Percentiles rank a stretch among this genome's conserved stretches.
Conservation (phyloP, 1,140 invertebrate species). For the Dreissena rostriformis region DNA sequence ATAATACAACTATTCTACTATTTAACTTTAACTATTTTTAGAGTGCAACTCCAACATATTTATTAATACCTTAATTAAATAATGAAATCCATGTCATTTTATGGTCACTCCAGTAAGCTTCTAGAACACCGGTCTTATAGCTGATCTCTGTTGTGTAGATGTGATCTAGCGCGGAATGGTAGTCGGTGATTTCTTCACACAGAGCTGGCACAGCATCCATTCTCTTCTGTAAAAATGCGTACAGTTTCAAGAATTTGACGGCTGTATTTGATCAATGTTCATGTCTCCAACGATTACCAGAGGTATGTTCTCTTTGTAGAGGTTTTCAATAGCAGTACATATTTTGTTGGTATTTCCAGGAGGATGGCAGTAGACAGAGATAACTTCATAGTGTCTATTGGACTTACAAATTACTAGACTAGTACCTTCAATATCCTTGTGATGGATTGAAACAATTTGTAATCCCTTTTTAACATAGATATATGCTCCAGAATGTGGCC, state of each 20-base stretch:
- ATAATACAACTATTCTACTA: too few species aligned
- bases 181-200: too few species aligned
- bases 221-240: too few species aligned
- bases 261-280: slow-evolving; percentile 27
- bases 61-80: too few species aligned
- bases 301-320: neutral
- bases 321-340: neutral
- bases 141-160: too few species aligned
- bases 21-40: too few species aligned
- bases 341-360: slow-evolving; percentile 31
- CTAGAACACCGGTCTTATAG: too few species aligned
- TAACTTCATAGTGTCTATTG: slow-evolving; percentile 2
- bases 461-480: slow-evolving; percentile 35
- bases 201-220: too few species aligned
- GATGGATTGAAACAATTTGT: neutral
- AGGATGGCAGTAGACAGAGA: slow-evolving; percentile 27
- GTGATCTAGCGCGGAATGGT: too few species aligned
- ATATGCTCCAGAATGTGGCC: slow-evolving; percentile 36
- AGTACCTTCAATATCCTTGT: slow-evolving; percentile 13
- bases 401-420: slow-evolving; percentile 19
- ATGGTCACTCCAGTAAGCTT: too few species aligned
- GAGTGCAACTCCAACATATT: too few species aligned
- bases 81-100: too few species aligned
- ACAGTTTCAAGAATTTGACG: neutral
- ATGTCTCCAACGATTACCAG: slow-evolving; percentile 17